Evolutionary conservation across 2,888 invertebrate genomes (phyloP).

Genomic region (Drosophila leonis): DNA sequence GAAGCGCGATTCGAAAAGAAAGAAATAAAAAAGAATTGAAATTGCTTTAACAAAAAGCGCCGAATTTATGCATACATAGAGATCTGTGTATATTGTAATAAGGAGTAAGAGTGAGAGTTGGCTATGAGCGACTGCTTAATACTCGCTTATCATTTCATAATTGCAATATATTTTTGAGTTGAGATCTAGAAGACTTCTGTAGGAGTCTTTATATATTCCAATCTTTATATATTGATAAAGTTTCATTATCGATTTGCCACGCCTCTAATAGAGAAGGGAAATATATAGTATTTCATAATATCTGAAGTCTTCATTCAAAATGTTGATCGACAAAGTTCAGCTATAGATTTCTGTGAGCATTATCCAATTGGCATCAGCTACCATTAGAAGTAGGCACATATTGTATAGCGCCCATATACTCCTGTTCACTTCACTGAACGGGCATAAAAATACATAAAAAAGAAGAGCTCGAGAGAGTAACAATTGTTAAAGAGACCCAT

Average conservation of each 20-base stretch:
- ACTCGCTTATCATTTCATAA: neutral
- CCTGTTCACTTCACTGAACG: neutral
- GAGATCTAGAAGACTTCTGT: neutral
- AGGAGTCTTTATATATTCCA: neutral
- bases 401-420: neutral
- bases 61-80: slow-evolving; percentile 46
- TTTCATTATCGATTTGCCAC: neutral
- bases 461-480: slow-evolving; percentile 6
- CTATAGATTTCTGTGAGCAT: too few species aligned
- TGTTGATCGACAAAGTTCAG: neutral
- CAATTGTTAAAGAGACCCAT: slow-evolving; percentile 44
- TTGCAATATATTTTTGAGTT: too few species aligned
- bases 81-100: slow-evolving; percentile 47
- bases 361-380: neutral
- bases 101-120: slow-evolving; percentile 1
- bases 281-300: neutral
- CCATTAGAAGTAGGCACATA: neutral
- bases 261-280: neutral
- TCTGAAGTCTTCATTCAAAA: too few species aligned
- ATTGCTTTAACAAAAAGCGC: slow-evolving; percentile 59
- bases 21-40: slow-evolving; percentile 29
- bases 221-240: too few species aligned
- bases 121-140: neutral
- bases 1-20: slow-evolving; percentile 27
- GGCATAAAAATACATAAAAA: slow-evolving; percentile 3